Base-by-base conservation (phyloP, 1,140 invertebrate species). In the Alviniconcha marisindica region DNA sequence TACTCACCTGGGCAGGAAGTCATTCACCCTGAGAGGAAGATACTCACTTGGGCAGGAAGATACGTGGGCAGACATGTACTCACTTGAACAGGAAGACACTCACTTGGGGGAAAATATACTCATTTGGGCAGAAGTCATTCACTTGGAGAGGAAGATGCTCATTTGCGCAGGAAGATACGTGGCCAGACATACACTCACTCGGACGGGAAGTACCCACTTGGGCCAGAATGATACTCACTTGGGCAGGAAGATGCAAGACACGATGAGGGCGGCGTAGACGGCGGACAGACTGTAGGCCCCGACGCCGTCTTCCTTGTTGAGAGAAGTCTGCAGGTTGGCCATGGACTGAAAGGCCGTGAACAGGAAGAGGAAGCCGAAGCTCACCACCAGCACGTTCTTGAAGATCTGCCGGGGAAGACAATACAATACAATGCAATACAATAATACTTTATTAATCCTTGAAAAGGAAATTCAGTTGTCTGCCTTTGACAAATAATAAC, bases 161-260 rank as follows among this genome's bases (percentile, higher is more conserved):
- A n/a, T n/a, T n/a, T n/a, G n/a, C n/a, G n/a, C n/a, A n/a, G n/a
- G n/a, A n/a, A n/a, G n/a, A n/a, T n/a, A n/a, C n/a, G n/a, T n/a
- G n/a, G n/a, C n/a, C n/a, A n/a, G 10, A 54, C 51, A 54, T 24
- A 54, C 51, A n/a, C n/a, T n/a, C n/a, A n/a, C n/a, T n/a, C n/a
- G n/a, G n/a, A n/a, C n/a, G n/a, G n/a, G n/a, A n/a, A n/a, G n/a
- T n/a, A n/a, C n/a, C n/a, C n/a, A n/a, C n/a, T n/a, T n/a, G n/a
- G n/a, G n/a, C n/a, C n/a, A n/a, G n/a, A n/a, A n/a, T n/a, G n/a
- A n/a, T n/a, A n/a, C 54, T 80, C 40, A 66, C 44, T 85, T 82
- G 12, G 98, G 97, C 31, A 99, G 95, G 93, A 99, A 98, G 92
- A 98, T 96, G 92, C 97, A 98, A 24, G 97, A 98, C 0, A 98